These are phyloP conservation scores for Epizoanthus fatuus DNA, from an alignment of 92 coral and sea anemone genomes.

Conservation along the genomic window DNA sequence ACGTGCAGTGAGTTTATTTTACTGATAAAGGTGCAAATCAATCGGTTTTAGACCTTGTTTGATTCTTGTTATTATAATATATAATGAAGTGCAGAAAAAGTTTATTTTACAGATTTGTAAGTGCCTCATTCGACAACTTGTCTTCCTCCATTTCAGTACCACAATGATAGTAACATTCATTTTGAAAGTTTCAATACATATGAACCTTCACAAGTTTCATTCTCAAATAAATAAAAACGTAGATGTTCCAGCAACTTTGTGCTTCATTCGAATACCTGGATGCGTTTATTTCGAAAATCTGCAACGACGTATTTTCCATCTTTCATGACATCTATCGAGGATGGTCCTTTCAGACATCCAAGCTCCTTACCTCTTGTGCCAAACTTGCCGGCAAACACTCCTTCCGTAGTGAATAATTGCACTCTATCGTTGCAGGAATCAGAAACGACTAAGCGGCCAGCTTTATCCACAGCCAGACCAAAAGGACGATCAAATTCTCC, in stretches of 20 bases:
- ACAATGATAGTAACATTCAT: too few species aligned
- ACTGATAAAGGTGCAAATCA: too few species aligned
- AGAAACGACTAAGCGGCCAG: constrained; percentile 23
- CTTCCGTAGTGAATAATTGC: constrained; percentile 34
- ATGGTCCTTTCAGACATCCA: constrained; percentile 34
- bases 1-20: too few species aligned
- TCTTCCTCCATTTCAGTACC: too few species aligned
- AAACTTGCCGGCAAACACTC: constrained; percentile 30
- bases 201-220: too few species aligned
- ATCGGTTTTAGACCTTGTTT: too few species aligned
- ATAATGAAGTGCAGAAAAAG: too few species aligned
- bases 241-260: background rate
- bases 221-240: too few species aligned
- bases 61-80: too few species aligned
- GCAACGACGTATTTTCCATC: constrained; percentile 42
- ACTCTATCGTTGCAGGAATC: constrained; percentile 45
- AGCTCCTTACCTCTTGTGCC: constrained; percentile 37
- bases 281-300: constrained; percentile 40
- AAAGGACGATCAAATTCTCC: constrained; percentile 43
- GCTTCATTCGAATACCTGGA: constrained; percentile 30
- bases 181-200: too few species aligned
- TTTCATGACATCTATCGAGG: constrained; percentile 21
- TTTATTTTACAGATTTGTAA: too few species aligned
- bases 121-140: too few species aligned
- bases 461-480: constrained; percentile 33